Percentiles rank a stretch among this genome's conserved stretches.
Conservation (phyloP, 2,797 vertebrate genomes). For the Danio albolineatus region DNA sequence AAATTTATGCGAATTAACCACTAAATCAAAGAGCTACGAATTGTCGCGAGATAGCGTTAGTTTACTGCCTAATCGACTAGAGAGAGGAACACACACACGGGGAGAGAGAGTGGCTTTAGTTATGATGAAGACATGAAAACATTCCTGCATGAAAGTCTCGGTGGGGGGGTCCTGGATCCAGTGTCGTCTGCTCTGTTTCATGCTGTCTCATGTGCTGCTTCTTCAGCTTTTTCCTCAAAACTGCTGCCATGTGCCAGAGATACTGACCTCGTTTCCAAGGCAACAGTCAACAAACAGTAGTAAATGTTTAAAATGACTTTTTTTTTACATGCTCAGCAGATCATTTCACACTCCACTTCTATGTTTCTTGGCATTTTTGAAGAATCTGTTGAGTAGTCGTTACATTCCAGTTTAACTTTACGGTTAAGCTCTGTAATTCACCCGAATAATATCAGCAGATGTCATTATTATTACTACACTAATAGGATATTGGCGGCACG, state of each 20-base stretch:
- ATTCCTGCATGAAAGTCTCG: constrained; percentile 19
- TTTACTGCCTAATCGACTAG: neutral
- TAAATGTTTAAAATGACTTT: constrained; percentile 55
- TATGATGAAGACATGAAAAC: constrained; percentile 2
- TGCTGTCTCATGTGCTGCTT: constrained; percentile 64
- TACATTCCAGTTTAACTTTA: neutral
- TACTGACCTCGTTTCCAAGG: constrained; percentile 69
- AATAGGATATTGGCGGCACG: too few relatives aligned
- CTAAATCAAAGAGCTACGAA: too few relatives aligned
- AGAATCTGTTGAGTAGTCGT: neutral
- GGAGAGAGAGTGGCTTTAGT: neutral
- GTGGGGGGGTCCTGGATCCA: constrained; percentile 40
- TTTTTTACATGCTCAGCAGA: constrained; percentile 27
- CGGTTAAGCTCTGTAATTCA: too few relatives aligned
- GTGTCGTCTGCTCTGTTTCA: constrained; percentile 64
- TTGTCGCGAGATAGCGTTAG: too few relatives aligned
- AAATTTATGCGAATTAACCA: too few relatives aligned
- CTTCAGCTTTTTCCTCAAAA: constrained; percentile 57
- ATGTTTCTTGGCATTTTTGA: neutral
- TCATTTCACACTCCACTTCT: constrained; percentile 29
- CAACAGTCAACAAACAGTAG: constrained; percentile 73
- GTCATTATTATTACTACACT: too few relatives aligned
- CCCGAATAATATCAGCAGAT: too few relatives aligned
- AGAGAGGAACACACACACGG: constrained; percentile 35
- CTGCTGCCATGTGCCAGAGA: constrained; percentile 66